Base-by-base conservation (phyloP, 2,888 invertebrate species). In the Mimumesa dahlbomi region DNA sequence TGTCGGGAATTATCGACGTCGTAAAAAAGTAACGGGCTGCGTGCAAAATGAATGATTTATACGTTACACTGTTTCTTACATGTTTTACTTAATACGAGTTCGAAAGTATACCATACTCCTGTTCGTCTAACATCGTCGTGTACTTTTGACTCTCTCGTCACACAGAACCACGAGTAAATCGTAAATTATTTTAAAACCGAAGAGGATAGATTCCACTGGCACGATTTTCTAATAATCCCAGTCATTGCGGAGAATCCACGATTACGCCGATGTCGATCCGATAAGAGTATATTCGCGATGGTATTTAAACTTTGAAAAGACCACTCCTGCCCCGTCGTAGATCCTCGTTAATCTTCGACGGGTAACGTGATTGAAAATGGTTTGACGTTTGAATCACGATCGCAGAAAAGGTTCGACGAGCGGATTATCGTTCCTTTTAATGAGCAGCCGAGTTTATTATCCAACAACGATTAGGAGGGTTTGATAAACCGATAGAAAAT, bases 321-420 rank as follows among this genome's bases (percentile, higher is more conserved):
- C 61, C 62, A 49, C 62, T 58, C 65, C 65, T 54, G 42, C 25
- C 25, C 40, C n/a, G n/a, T n/a, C n/a, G 48, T 21, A 50, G 53
- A 68, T 68, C 48, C 52, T 63, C 70, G 68, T 71, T 71, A 71
- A 71, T 71, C 70, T 71, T 29, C 52, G 52, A 63, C 63, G 70
- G 52, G n/a, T 21, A 36, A 14, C 45, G 52, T 66, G 70, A 71
- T 71, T 71, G 70, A 71, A 71, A 71, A 68, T 57, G 48, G 57
- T 68, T 71, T 71, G 68, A 71, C 70, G 70, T 71, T 71, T 71
- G 70, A 71, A 71, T 71, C 68, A 71, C 68, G 70, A 71, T 52
- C 52, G 56, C 36, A 52, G 67, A 34, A 49, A 57, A 56, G 62
- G 63, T 16, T 21, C 36, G 14, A 49, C 59, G 38, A 29, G 38